A percentile compares a stretch with the other conserved stretches of the same genome.
These are phyloP conservation scores for Centrocercus urophasianus DNA, from an alignment of 2,113 vertebrate species.

Conservation along the genomic window DNA sequence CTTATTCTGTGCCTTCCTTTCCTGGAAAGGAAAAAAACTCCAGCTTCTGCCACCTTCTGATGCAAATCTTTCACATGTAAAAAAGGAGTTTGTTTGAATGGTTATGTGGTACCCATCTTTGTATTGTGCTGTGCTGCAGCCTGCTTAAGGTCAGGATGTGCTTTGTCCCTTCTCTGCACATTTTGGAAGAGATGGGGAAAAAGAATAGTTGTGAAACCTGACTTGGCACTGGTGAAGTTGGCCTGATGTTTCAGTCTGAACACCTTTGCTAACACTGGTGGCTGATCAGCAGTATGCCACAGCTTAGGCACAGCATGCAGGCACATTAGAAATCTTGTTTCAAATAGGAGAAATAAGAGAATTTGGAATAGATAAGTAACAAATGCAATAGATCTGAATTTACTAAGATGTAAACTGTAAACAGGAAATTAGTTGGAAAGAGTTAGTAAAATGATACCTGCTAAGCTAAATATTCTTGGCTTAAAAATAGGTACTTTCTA, in stretches of 20 bases:
- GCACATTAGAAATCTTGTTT: neutral
- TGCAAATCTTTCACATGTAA: neutral
- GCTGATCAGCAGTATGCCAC: neutral
- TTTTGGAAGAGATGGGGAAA: neutral
- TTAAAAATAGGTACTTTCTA: neutral
- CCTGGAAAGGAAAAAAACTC: neutral
- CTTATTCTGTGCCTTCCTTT: neutral
- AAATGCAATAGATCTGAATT: neutral
- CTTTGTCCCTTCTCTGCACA: rapidly evolving
- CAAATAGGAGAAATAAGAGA: rapidly evolving
- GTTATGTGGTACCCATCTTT: neutral
- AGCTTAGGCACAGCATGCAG: too few species aligned
- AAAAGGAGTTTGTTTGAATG: neutral
- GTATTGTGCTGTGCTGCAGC: neutral
- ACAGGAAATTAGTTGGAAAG: neutral
- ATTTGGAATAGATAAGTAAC: neutral
- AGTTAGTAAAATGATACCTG: neutral
- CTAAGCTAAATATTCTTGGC: neutral
- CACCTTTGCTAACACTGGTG: neutral
- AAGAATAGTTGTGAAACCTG: rapidly evolving
- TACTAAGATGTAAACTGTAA: neutral
- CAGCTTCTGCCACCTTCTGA: neutral
- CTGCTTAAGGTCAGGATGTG: neutral
- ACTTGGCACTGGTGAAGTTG: rapidly evolving
- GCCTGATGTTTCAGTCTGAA: neutral